Evolutionary conservation across 2,797 vertebrate genomes (phyloP), one percentile per base, ranked within the genome.

Genomic region (Lepus oiostolus): DNA sequence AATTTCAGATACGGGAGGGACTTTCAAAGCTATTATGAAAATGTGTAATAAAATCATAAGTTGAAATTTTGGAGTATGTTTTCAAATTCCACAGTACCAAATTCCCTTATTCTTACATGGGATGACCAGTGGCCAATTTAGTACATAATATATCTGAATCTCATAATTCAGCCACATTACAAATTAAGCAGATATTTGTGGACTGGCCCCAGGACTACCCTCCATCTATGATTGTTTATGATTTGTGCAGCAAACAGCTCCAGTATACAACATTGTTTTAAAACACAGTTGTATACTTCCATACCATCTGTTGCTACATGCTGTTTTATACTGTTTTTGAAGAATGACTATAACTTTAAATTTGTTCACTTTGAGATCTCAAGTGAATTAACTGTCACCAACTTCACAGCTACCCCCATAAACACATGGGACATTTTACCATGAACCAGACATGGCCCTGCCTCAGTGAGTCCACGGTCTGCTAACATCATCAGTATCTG

Each of bases 21-120:
- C 13, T 91, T 95, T 88, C 28, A 75, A 42, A 87, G n/a, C 62
- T 19, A 91, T 6, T 75, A 22, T 62, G 13, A 94, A 85, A 89
- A 94, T 82, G 13, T 63, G n/a, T 63, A 84, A 62, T 65, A 86
- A 86, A 85, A 79, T 80, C 52, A 86, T 65, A 94, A 96, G 38
- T 58, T 2, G 7, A 70, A 81, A 74, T 90, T 65, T 74, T 63
- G 74, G 74, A 70, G 32, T 54, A 54, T 58, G 24, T 60, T 95
- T 90, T 84, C 85, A 79, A 88, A 88, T 17, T 82, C 21, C 60
- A 76, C 19, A 71, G 32, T 19, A 85, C 32, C 60, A 32, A 75
- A 81, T 47, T 80, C 50, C 28, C n/a, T 89, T 32, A 26, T 84
- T 26, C 17, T 58, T 52, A 74, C 19, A 42, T 16, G 32, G 60